Evolutionary conservation across 2,113 vertebrate species (phyloP).

Genomic region (Gobius niger): DNA sequence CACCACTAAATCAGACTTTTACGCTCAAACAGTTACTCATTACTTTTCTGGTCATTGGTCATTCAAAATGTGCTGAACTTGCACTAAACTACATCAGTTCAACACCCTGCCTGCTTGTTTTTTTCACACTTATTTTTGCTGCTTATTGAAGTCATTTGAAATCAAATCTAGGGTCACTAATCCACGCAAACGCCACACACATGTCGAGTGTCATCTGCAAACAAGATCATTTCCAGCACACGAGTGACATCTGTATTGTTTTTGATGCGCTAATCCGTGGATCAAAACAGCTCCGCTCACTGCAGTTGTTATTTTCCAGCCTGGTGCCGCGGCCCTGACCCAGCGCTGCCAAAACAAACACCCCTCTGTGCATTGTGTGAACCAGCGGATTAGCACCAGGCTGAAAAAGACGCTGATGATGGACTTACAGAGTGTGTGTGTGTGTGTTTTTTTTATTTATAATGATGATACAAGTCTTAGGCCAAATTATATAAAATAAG

Average conservation of each 20-base stretch:
- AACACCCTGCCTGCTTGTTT: too few relatives aligned
- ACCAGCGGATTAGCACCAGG: slow-evolving; percentile 52
- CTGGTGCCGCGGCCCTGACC: slow-evolving; percentile 44
- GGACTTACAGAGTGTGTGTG: slow-evolving; percentile 34
- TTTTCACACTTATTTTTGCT: neutral
- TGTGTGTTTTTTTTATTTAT: slow-evolving; percentile 47
- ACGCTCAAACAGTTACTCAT: too few relatives aligned
- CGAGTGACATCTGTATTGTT: slow-evolving; percentile 47
- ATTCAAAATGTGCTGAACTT: too few relatives aligned
- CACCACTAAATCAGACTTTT: too few relatives aligned
- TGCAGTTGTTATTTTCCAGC: slow-evolving; percentile 51
- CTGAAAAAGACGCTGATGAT: slow-evolving; percentile 36
- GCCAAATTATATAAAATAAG: neutral
- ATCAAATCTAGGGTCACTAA: neutral
- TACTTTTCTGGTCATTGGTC: too few relatives aligned
- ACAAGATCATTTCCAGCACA: slow-evolving; percentile 30
- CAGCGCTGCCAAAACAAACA: slow-evolving; percentile 59
- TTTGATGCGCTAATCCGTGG: slow-evolving; percentile 29
- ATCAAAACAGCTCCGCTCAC: slow-evolving; percentile 51
- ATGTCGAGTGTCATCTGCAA: slow-evolving; percentile 18
- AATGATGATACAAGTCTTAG: slow-evolving; percentile 24
- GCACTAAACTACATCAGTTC: too few relatives aligned
- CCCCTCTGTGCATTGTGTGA: slow-evolving; percentile 47
- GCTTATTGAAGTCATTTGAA: neutral
- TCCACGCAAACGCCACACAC: neutral